These are phyloP conservation scores for Notechis scutatus DNA, from an alignment of 2,113 vertebrate species.

Conservation along the genomic window DNA sequence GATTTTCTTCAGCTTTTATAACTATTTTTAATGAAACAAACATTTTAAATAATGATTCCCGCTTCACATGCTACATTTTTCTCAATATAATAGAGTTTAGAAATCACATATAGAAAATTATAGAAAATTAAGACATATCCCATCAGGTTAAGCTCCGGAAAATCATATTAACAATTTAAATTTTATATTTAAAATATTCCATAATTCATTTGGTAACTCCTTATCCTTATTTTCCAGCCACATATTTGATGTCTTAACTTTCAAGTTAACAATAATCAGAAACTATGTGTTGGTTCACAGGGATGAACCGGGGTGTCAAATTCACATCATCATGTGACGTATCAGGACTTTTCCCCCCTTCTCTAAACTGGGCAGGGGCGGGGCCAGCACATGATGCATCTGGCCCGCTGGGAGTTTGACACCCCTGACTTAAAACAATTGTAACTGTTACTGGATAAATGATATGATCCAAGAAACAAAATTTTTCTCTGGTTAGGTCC, in stretches of 20 bases:
- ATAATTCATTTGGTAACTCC: not conserved
- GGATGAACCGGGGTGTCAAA: too few species aligned
- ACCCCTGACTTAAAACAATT: not conserved
- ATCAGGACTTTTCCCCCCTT: too few species aligned
- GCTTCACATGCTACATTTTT: not conserved
- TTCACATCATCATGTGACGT: too few species aligned
- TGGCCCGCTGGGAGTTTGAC: too few species aligned
- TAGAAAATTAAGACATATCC: not conserved
- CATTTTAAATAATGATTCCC: not conserved
- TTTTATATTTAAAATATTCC: not conserved
- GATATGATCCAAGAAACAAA: not conserved
- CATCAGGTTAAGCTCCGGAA: not conserved
- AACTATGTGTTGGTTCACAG: not conserved
- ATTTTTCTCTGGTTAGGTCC: not conserved
- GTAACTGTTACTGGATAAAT: not conserved
- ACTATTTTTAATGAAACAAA: slow-evolving; percentile 15
- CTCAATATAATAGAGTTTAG: not conserved
- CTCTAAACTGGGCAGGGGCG: too few species aligned
- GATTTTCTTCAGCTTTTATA: slow-evolving; percentile 45
- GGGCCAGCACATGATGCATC: too few species aligned
- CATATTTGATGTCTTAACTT: not conserved
- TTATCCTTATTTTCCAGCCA: not conserved
- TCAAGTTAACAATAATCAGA: not conserved
- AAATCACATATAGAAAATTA: not conserved
- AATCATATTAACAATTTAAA: not conserved